Percentiles rank a stretch among this genome's conserved stretches.
Evolutionary conservation across 2,797 vertebrate genomes (phyloP).

Genomic region (Pseudochromis fuscus): DNA sequence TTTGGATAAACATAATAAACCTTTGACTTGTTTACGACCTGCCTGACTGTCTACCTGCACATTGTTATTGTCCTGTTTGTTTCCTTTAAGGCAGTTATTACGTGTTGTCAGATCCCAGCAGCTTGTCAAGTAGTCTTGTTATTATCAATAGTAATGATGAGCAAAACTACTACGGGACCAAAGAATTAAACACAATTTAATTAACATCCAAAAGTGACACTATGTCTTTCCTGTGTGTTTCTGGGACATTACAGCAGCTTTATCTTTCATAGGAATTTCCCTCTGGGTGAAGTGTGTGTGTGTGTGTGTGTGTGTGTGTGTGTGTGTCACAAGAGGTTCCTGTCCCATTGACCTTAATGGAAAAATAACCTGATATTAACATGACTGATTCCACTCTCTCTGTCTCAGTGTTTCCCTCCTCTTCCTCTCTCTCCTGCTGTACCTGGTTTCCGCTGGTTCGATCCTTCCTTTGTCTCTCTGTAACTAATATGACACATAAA

Average conservation of each 20-base stretch:
- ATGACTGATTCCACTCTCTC: conserved; percentile 33
- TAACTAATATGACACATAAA: conserved; percentile 85
- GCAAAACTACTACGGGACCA: too few relatives aligned
- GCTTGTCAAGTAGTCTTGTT: too few relatives aligned
- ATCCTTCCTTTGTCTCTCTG: conserved; percentile 77
- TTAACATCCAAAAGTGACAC: neutral
- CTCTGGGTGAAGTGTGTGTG: conserved; percentile 22
- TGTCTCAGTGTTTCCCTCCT: neutral
- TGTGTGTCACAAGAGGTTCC: conserved; percentile 54
- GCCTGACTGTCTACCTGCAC: too few relatives aligned
- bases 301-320: conserved; percentile 11
- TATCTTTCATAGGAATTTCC: conserved; percentile 22
- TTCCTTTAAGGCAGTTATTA: too few relatives aligned
- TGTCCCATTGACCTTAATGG: conserved; percentile 75
- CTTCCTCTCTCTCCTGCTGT: conserved; percentile 39
- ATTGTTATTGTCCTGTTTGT: too few relatives aligned
- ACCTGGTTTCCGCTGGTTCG: conserved; percentile 75
- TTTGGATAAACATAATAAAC: too few relatives aligned
- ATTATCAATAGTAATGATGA: neutral
- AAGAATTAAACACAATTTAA: neutral
- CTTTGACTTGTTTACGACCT: too few relatives aligned
- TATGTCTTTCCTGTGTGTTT: conserved; percentile 10
- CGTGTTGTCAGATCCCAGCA: too few relatives aligned
- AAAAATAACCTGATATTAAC: conserved; percentile 77
- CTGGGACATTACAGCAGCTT: conserved; percentile 9